Base-by-base conservation (phyloP, 1,140 invertebrate genomes). In the Anoplophora glabripennis region DNA sequence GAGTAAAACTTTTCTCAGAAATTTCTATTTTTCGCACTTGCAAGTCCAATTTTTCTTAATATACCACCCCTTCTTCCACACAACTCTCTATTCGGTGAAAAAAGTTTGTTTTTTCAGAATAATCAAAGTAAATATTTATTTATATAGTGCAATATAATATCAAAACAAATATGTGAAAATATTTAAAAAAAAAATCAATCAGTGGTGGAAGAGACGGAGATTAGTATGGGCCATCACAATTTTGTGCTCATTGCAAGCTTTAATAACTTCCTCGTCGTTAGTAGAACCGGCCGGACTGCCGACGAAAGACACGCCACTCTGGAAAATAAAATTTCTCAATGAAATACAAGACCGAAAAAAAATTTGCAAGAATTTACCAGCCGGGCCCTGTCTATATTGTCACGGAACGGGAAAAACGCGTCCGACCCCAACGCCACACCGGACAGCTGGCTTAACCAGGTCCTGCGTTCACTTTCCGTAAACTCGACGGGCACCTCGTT, bases 321-420 rank as follows among this genome's bases (percentile, higher is more conserved):
- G 79, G 37, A 83, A 78, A 65, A 64, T 67, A 75, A 72, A 72
- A 60, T 57, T n/a, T 37, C 11, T 33, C 3, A 7, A 21, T 17
- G 4, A 18, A 46, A 46, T 18, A 15, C 8, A 7, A 7, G 4
- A 12, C 11, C 11, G 2, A 17, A 7, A 18, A 47, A 15, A 18
- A 47, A 45, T 1, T 18, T 4, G 21, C 36, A 37, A 46, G 49
- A 11, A 73, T 74, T 75, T 76, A 96, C 94, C 84, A 93, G 84
- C 66, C 83, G 81, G 57, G 96, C 96, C 67, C 96, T 83, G 76
- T 99, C 96, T 47, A 99, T 89, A 72, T 98, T 99, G 71, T 99
- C 97, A 65, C 94, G 83, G 81, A 99, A 99, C 35, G 96, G 96
- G 79, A 99, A 98, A 81, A 99, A 99, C 0, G 96, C 96, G 80